Evolutionary conservation across 2,797 vertebrate genomes (phyloP).

Genomic region (Micrastur ruficollis): DNA sequence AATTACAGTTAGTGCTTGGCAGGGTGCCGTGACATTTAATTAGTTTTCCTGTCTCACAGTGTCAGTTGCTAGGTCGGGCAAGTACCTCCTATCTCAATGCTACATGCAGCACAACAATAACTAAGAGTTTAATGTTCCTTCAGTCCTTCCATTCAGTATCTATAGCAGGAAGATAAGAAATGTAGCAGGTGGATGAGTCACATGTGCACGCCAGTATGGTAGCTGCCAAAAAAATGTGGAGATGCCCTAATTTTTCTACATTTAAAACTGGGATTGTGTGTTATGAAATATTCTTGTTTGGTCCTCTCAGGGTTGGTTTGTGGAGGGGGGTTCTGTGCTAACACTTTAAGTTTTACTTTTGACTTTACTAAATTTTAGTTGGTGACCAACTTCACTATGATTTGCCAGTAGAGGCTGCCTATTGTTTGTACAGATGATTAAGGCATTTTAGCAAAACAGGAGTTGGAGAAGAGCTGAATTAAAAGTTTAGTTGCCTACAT

Average conservation of each 20-base stretch:
- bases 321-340: neutral
- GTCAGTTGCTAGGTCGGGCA: neutral
- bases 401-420: neutral
- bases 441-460: neutral
- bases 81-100: neutral
- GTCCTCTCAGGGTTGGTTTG: neutral
- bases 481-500: neutral
- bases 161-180: neutral
- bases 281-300: neutral
- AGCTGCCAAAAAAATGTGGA: neutral
- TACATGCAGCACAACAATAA: neutral
- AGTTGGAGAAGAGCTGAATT: neutral
- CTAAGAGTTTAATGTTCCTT: neutral
- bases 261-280: neutral
- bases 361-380: neutral
- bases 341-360: neutral
- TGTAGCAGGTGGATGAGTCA: neutral
- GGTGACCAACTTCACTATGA: neutral
- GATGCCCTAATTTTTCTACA: neutral
- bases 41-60: neutral
- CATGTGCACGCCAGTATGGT: neutral
- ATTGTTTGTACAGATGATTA: neutral
- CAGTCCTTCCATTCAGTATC: neutral
- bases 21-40: neutral
- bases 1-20: neutral